These are phyloP conservation scores for Entomyzon cyanotis DNA, from an alignment of 2,113 vertebrate species.

Conservation along the genomic window DNA sequence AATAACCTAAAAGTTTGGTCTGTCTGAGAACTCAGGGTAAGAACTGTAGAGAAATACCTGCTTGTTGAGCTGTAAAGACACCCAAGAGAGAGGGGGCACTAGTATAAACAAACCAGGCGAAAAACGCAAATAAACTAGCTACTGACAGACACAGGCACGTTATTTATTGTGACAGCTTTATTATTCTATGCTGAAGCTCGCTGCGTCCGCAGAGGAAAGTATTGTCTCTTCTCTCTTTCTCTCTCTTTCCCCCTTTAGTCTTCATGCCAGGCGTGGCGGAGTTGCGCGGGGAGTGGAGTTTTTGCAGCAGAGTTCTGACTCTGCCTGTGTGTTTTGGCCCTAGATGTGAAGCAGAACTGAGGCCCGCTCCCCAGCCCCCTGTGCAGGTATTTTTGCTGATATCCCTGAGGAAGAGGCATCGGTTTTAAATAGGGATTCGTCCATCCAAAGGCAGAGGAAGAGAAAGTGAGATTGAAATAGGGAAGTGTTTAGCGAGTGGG, in stretches of 20 bases:
- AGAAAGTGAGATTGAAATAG: background rate
- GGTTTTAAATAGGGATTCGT: background rate
- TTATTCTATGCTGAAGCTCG: conserved; percentile 64
- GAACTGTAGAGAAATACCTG: conserved; percentile 69
- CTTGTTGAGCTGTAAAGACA: conserved; percentile 73
- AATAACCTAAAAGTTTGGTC: conserved; percentile 76
- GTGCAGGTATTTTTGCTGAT: background rate
- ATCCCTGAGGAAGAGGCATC: background rate
- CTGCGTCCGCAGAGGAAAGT: background rate
- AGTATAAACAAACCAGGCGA: conserved; percentile 76
- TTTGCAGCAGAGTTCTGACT: background rate
- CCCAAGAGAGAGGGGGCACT: conserved; percentile 64
- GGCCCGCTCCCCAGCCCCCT: background rate
- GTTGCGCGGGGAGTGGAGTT: background rate
- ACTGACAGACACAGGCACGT: conserved; percentile 75
- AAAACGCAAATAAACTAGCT: conserved; percentile 78
- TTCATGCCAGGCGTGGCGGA: background rate
- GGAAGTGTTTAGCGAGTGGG: background rate
- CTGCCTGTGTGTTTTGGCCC: background rate
- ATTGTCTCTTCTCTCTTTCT: conserved; percentile 28
- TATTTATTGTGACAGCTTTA: conserved; percentile 78
- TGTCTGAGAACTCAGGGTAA: conserved; percentile 66
- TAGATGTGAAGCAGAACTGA: background rate
- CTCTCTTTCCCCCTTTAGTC: background rate
- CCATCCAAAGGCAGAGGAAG: background rate